Evolutionary conservation across 2,797 vertebrate species (phyloP).

Genomic region (Harpagifer antarcticus): DNA sequence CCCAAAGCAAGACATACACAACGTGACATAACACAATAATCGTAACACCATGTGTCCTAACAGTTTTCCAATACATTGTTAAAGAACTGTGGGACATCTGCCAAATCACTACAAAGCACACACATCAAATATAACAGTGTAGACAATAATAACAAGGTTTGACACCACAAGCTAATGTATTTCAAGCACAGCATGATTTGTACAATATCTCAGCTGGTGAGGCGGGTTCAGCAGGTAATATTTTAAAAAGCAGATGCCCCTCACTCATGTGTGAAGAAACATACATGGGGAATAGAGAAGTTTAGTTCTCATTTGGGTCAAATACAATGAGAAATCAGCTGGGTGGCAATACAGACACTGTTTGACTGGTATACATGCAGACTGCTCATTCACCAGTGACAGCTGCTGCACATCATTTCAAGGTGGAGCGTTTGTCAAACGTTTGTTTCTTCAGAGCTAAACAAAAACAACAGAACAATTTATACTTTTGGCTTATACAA

Average conservation of each 20-base stretch:
- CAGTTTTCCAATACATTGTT: slow-evolving; percentile 15
- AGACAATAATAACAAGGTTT: slow-evolving; percentile 40
- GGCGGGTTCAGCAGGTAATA: slow-evolving; percentile 55
- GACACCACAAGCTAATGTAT: slow-evolving; percentile 44
- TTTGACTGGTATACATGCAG: slow-evolving; percentile 59
- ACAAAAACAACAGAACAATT: slow-evolving; percentile 39
- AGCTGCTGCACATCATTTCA: slow-evolving; percentile 54
- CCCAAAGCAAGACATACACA: too few species aligned
- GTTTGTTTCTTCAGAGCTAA: slow-evolving; percentile 43
- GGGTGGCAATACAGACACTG: slow-evolving; percentile 45
- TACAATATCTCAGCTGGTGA: slow-evolving; percentile 52
- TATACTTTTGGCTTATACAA: slow-evolving; percentile 45
- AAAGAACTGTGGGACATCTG: slow-evolving; percentile 20
- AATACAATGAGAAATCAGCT: slow-evolving; percentile 60
- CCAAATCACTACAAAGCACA: slow-evolving; percentile 32
- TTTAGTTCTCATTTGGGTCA: slow-evolving; percentile 64
- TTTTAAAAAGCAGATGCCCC: slow-evolving; percentile 66
- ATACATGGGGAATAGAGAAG: slow-evolving; percentile 58
- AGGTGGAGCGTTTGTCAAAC: slow-evolving; percentile 46
- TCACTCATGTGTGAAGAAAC: slow-evolving; percentile 61
- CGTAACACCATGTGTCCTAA: slow-evolving; percentile 12
- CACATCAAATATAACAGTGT: slow-evolving; percentile 15
- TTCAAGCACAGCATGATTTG: slow-evolving; percentile 42
- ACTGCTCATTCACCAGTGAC: slow-evolving; percentile 43
- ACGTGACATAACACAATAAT: too few species aligned